Evolutionary conservation across 2,797 vertebrate genomes (phyloP), one percentile per base, ranked within the genome.

Genomic region (Mallotus villosus): DNA sequence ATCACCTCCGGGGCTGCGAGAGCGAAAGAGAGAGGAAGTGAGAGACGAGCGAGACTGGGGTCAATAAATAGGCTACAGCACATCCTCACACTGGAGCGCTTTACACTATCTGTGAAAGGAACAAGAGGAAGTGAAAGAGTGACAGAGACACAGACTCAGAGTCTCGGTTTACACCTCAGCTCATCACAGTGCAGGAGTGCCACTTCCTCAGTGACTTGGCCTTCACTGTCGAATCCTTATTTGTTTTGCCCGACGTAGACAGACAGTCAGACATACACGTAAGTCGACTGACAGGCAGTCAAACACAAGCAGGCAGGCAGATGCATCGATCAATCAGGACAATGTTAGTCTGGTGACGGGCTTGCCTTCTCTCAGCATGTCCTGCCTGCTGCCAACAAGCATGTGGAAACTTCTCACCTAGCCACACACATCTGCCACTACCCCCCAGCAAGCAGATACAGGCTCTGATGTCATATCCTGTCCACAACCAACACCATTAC

Each of bases 1-100:
- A 90, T 87, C 67, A 84, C 87, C 75, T 92, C 89, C 0, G 82
- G 89, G 65, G 84, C 84, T 86, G 75, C 24, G 16, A 75, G 61
- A 37, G 19, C 7, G 21, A 65, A 27, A n/a, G 29, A 60, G 8
- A 19, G 61, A 63, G 14, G 17, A 32, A 27, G 14, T 1, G 41
- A 17, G n/a, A 66, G 9, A 65, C 1, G n/a, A 49, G 21, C 12
- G 11, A 46, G 12, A 21, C 1, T 2, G 55, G 22, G 32, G 14
- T 9, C 6, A 22, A 14, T 6, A 66, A 11, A 66, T 24, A n/a
- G n/a, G n/a, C n/a, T n/a, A 67, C n/a, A 51, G 19, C 41, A 57
- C 17, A 21, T 9, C 55, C 5, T n/a, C 55, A 41, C 37, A 41
- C 11, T 41, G 12, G 2, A 7, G 11, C 14, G 37, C 37, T 41